A percentile compares a stretch with the other conserved stretches of the same genome.
Evolutionary conservation across 2,888 invertebrate species (phyloP).

Genomic region (Cerceris rybyensis): DNA sequence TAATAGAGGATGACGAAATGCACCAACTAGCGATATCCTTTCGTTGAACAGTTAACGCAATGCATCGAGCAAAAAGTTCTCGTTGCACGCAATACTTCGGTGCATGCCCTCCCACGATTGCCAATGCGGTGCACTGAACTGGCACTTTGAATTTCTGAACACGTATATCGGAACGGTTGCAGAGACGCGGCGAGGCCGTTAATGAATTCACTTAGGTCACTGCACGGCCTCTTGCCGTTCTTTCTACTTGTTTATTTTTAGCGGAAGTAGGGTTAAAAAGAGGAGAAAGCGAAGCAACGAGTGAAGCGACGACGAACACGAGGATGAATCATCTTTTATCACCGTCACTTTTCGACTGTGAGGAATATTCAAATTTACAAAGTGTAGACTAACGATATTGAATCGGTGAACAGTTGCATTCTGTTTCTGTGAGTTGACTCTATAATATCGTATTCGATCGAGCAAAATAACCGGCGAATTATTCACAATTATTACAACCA

Average conservation of each 20-base stretch:
- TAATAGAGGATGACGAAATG: background rate
- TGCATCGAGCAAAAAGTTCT: slow-evolving; percentile 7
- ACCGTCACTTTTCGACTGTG: background rate
- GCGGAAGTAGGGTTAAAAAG: background rate
- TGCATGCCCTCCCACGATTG: slow-evolving; percentile 12
- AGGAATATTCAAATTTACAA: too few relatives aligned
- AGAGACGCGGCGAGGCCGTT: slow-evolving; percentile 14
- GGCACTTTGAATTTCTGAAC: slow-evolving; percentile 23
- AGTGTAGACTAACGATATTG: too few relatives aligned
- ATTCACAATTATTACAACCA: too few relatives aligned
- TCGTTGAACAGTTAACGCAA: slow-evolving; percentile 32
- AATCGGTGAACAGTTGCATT: too few relatives aligned
- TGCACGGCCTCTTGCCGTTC: slow-evolving; percentile 12
- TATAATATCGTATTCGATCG: too few relatives aligned
- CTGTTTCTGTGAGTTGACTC: too few relatives aligned
- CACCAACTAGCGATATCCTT: slow-evolving; percentile 27
- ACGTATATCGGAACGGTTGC: slow-evolving; percentile 38
- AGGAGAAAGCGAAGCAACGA: background rate
- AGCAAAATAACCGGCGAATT: too few relatives aligned
- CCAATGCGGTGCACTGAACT: background rate
- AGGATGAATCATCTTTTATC: background rate
- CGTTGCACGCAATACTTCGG: slow-evolving; percentile 27
- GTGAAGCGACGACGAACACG: background rate
- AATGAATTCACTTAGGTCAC: slow-evolving; percentile 45
- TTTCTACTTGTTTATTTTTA: slow-evolving; percentile 13